Conservation (phyloP, 2,888 invertebrate genomes). For the Tiliacea aurago region DNA sequence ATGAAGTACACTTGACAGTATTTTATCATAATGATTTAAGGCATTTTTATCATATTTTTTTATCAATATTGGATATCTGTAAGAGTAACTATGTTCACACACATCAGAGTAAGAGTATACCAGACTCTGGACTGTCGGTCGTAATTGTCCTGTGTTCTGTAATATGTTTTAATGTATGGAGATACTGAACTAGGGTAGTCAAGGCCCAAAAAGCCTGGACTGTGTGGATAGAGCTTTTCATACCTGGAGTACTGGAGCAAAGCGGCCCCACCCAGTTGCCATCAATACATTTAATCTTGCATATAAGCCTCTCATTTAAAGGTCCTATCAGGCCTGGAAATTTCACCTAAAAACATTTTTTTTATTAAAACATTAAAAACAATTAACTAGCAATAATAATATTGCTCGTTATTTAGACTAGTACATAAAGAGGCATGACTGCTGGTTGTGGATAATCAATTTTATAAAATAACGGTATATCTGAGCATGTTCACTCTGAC, state of each 20-base stretch:
- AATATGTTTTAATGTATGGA: not conserved
- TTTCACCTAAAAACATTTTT: conserved; percentile 89
- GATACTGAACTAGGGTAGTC: not conserved
- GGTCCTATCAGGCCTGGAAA: conserved; percentile 95
- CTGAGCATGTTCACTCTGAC: not conserved
- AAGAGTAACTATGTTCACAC: not conserved
- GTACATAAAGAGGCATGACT: not conserved
- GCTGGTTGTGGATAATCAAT: not conserved
- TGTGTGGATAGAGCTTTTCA: not conserved
- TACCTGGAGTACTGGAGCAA: conserved; percentile 94
- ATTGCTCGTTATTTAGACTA: not conserved
- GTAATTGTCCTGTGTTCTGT: too few species aligned
- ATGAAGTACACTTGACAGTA: not conserved
- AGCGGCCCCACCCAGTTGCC: conserved; percentile 96
- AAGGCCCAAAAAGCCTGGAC: not conserved
- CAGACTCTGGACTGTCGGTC: not conserved
- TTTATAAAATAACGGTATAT: not conserved
- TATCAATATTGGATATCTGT: not conserved
- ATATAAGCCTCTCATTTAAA: conserved; percentile 93
- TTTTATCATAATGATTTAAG: not conserved
- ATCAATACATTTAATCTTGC: conserved; percentile 96
- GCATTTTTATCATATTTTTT: not conserved
- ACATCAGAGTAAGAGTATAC: not conserved
- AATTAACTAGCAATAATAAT: not conserved
- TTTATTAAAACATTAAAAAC: too few species aligned